Base-by-base conservation (phyloP, 2,113 vertebrate genomes). In the Carassius carassius region DNA sequence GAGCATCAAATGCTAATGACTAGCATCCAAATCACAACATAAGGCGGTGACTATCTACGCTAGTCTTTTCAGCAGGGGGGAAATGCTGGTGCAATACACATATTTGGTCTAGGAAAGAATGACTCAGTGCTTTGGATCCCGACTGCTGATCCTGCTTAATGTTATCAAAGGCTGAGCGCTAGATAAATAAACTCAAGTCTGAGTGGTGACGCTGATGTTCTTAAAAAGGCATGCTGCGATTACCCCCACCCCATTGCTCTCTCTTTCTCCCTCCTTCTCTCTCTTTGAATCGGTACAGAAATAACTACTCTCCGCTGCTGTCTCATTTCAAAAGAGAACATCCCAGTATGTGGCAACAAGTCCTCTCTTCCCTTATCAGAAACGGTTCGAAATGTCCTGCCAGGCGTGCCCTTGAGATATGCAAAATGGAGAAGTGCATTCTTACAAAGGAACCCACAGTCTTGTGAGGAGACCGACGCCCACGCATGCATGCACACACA, bases 121-220 rank as follows among this genome's bases (percentile, higher is more conserved):
- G 47, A 56, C 54, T 78, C 69, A 62, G 51, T 29, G 47, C 16
- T 25, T 23, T 12, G 63, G 29, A 81, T 74, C 8, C 35, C 17
- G 47, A 63, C 60, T 65, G 70, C 72, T 49, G 77, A 65, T 84
- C 60, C 80, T 80, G 44, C 25, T 63, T 25, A 72, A 62, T 63
- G 74, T 77, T 84, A 85, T 84, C 81, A 32, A 73, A 86, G 86
- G 78, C 58, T 32, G 11, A 49, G 70, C 44, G 23, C 37, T 60
- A 74, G 49, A 90, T 81, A 89, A 89, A 87, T 78, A 89, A 67
- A 79, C 56, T 78, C 44, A 44, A 78, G 75, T 84, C 84, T 78
- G 73, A 87, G 70, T 32, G 54, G 41, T 70, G 83, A 88, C 62
- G 19, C 29, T 13, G 54, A 54, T 67, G 49, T 78, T 69, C 70